Evolutionary conservation across 2,113 vertebrate genomes (phyloP).

Genomic region (Xenotilapia flavipinnis): DNA sequence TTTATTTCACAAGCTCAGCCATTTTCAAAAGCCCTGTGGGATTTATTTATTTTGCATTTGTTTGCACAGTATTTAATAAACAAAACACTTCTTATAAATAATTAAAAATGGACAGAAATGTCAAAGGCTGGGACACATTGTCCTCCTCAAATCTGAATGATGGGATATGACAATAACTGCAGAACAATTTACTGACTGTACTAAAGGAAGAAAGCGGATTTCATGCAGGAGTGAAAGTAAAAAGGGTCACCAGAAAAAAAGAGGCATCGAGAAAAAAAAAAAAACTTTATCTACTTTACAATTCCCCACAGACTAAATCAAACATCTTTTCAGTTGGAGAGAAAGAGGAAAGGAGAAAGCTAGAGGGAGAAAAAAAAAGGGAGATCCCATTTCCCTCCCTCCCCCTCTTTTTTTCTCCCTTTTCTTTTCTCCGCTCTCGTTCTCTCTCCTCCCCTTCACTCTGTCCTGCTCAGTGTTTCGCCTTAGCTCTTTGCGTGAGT

Average conservation of each 20-base stretch:
- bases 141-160: not conserved
- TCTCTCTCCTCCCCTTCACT: slow-evolving; percentile 28
- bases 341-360: slow-evolving; percentile 43
- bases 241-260: not conserved
- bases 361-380: not conserved
- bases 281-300: slow-evolving; percentile 49
- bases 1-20: not conserved
- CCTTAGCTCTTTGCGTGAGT: slow-evolving; percentile 70
- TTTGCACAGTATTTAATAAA: not conserved
- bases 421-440: slow-evolving; percentile 29
- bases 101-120: not conserved
- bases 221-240: not conserved
- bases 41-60: not conserved
- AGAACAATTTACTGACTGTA: not conserved
- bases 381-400: slow-evolving; percentile 30
- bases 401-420: not conserved
- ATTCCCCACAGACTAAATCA: slow-evolving; percentile 49
- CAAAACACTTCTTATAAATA: not conserved
- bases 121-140: not conserved
- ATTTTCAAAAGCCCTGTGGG: not conserved
- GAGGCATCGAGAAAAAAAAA: not conserved
- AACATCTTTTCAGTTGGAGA: slow-evolving; percentile 44
- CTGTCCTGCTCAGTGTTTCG: slow-evolving; percentile 38
- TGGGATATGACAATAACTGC: not conserved
- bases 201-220: slow-evolving; percentile 7